phyloP scores from a whole-genome alignment of 2,113 vertebrate species.

The Probosciger aterrimus region DNA sequence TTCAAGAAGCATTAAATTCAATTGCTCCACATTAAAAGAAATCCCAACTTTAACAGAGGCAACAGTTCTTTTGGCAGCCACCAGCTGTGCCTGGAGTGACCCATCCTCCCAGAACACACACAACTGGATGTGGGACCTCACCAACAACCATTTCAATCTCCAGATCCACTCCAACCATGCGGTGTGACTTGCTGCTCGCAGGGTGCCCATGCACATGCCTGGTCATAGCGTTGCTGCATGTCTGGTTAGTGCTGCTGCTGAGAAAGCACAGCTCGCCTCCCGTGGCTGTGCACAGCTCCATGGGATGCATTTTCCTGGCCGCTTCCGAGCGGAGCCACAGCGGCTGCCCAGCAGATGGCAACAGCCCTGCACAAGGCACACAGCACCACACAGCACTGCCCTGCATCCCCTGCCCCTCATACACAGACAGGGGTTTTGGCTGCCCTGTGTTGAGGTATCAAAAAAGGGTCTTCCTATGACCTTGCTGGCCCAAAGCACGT shows the following conservation, averaged over 20 bases:
- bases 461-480: not conserved
- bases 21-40: not conserved
- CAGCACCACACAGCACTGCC: not conserved
- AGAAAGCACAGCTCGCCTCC: not conserved
- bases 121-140: not conserved
- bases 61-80: not conserved
- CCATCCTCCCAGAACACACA: not conserved
- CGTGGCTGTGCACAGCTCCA: fast-evolving
- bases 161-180: fast-evolving
- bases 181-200: not conserved
- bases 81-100: not conserved
- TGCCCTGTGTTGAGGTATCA: not conserved
- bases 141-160: not conserved
- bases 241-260: not conserved
- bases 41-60: not conserved
- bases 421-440: fast-evolving
- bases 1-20: not conserved
- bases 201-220: not conserved
- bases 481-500: not conserved
- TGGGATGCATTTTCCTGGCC: fast-evolving
- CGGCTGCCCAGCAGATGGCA: conserved; percentile 52
- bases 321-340: not conserved
- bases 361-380: not conserved
- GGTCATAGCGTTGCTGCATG: not conserved
- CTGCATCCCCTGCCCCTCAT: not conserved